A percentile compares a stretch with the other conserved stretches of the same genome.
phyloP scores from a whole-genome alignment of 2,797 vertebrate species.

The Diplodus puntazzo region DNA sequence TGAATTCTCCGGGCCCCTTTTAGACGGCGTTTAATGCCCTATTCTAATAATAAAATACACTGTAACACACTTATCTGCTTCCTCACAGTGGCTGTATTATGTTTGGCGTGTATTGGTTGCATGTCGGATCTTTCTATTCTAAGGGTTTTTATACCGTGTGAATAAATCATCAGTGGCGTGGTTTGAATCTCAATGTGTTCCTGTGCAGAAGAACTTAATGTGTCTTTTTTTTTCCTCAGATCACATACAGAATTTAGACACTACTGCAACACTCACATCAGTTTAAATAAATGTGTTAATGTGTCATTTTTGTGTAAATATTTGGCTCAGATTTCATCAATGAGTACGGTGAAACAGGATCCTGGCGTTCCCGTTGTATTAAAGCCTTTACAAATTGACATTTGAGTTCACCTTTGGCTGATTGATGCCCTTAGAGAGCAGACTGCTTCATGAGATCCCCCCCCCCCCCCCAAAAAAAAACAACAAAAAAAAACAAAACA shows the following conservation, averaged over 20 bases:
- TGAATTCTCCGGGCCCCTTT: constrained; percentile 35
- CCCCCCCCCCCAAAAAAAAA: not conserved
- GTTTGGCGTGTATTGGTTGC: constrained; percentile 21
- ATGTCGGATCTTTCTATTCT: constrained; percentile 20
- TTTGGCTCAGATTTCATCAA: not conserved
- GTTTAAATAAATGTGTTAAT: not conserved
- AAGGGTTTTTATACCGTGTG: constrained; percentile 17
- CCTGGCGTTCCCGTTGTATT: not conserved
- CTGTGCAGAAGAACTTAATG: not conserved
- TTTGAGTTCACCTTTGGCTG: constrained; percentile 39
- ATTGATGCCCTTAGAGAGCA: constrained; percentile 29
- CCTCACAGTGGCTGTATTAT: constrained; percentile 32
- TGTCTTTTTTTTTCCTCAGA: constrained; percentile 8
- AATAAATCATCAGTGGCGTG: constrained; percentile 21
- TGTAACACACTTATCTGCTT: constrained; percentile 41
- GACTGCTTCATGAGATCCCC: constrained; percentile 25
- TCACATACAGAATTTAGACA: not conserved
- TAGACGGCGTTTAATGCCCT: constrained; percentile 25
- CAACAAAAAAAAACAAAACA: constrained; percentile 44
- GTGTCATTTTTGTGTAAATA: constrained; percentile 4
- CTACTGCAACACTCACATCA: constrained; percentile 1
- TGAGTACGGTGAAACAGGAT: not conserved
- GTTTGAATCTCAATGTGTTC: constrained; percentile 22
- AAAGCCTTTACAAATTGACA: constrained; percentile 23
- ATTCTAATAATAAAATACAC: constrained; percentile 55